Base-by-base conservation (phyloP, 2,888 invertebrate genomes). In the Augochlorella aurata region DNA sequence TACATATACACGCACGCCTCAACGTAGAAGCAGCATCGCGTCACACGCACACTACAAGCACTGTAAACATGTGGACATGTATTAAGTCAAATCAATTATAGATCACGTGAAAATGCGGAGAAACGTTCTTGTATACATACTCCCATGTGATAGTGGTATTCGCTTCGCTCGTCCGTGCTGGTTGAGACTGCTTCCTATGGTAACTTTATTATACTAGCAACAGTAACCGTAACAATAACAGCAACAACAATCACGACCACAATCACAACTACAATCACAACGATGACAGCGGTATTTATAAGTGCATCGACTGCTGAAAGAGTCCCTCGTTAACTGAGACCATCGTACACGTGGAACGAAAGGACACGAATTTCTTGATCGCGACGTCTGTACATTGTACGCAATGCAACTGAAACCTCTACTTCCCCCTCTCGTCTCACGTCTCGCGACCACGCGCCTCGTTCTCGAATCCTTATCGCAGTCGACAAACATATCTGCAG, bases 331-430 rank as follows among this genome's bases (percentile, higher is more conserved):
- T 38, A 10, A 63, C 63, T 63, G 63, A 63, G 63, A 38, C 38
- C 63, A 63, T 29, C 10, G 38, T 10, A 1, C 38, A 63, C 38
- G 63, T 63, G 63, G 38, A 4, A 10, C 63, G 38, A 29, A 63
- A 63, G 29, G 63, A 63, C 38, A 63, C 18, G 63, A 63, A 44
- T 38, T 63, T 63, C 63, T 63, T 18, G 63, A 63, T 38, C 63
- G 18, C 18, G 63, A 63, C 18, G 9, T 38, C 16, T 63, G 38
- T 38, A 63, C 63, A 63, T 18, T 29, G 38, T 38, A 38, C 38
- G 63, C 4, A 61, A 61, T 63, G 38, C 63, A 63, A 18, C 38
- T 18, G 38, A 63, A 63, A 38, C 18, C 63, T 18, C 38, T 38
- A 3, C 8, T 1, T 24, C 8, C 2, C 58, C 14, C 16, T 16